These are phyloP conservation scores for Osmoderma eremita DNA, from an alignment of 2,888 invertebrate genomes.

Conservation along the genomic window DNA sequence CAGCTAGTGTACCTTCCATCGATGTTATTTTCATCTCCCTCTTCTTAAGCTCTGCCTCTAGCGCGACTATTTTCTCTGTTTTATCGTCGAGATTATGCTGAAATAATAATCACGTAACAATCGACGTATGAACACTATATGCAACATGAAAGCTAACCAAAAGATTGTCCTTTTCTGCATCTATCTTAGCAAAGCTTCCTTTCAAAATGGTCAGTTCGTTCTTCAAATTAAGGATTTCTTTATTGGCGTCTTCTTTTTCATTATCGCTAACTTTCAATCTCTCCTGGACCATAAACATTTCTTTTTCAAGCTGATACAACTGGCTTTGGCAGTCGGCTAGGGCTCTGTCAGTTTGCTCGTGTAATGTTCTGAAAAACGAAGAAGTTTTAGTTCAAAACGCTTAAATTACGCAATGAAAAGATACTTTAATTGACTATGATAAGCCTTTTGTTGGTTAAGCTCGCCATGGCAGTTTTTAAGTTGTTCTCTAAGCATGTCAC, in stretches of 20 bases:
- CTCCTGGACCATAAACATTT: slow-evolving; percentile 71
- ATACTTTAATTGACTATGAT: slow-evolving; percentile 71
- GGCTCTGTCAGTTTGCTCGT: slow-evolving; percentile 80
- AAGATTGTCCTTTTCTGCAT: slow-evolving; percentile 77
- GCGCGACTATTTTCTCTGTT: slow-evolving; percentile 72
- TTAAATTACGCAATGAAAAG: slow-evolving; percentile 40
- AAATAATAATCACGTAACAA: slow-evolving; percentile 49
- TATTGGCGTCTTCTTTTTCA: slow-evolving; percentile 61
- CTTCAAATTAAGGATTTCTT: slow-evolving; percentile 70
- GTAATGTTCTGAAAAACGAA: slow-evolving; percentile 69
- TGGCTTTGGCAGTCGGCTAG: slow-evolving; percentile 76
- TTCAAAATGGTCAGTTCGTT: slow-evolving; percentile 73
- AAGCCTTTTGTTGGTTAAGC: slow-evolving; percentile 66
- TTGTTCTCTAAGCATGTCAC: slow-evolving; percentile 66
- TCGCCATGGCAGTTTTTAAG: slow-evolving; percentile 66
- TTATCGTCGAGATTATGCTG: slow-evolving; percentile 77
- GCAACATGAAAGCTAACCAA: slow-evolving; percentile 62
- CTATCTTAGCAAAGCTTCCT: slow-evolving; percentile 71
- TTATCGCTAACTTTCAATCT: slow-evolving; percentile 69
- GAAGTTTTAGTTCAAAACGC: not conserved
- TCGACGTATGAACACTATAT: not conserved
- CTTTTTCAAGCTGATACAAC: slow-evolving; percentile 71
- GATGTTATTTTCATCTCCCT: slow-evolving; percentile 68
- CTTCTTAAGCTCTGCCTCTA: slow-evolving; percentile 74
- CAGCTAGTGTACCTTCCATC: slow-evolving; percentile 68